Evolutionary conservation across 2,888 invertebrate genomes (phyloP).

Genomic region (Callimorpha dominula): DNA sequence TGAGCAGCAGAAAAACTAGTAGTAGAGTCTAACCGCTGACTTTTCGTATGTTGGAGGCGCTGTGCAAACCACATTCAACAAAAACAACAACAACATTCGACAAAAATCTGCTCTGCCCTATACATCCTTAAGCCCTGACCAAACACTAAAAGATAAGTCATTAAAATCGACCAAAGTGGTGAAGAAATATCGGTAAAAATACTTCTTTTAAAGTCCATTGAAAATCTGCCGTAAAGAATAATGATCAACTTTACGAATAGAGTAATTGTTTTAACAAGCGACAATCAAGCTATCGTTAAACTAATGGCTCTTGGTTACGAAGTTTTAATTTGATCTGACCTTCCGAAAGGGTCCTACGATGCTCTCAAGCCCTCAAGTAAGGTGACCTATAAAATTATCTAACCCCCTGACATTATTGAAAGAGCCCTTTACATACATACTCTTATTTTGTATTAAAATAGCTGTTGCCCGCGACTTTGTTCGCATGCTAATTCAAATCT

Average conservation of each 20-base stretch:
- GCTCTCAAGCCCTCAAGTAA: not conserved
- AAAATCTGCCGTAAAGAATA: not conserved
- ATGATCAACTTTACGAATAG: not conserved
- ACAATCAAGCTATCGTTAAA: slow-evolving; percentile 14
- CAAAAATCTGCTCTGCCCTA: not conserved
- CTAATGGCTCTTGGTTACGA: slow-evolving; percentile 9
- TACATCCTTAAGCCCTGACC: not conserved
- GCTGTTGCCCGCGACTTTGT: no score
- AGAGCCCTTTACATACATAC: not conserved
- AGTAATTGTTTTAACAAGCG: slow-evolving; percentile 19
- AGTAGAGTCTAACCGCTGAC: no score
- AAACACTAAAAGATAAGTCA: not conserved
- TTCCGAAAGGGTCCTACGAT: not conserved
- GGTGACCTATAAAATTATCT: slow-evolving; percentile 17
- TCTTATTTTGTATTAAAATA: not conserved
- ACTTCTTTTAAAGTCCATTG: not conserved
- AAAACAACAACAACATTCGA: no score
- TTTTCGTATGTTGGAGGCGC: no score
- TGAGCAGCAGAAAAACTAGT: no score
- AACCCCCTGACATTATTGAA: slow-evolving; percentile 6
- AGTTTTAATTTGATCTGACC: slow-evolving; percentile 19
- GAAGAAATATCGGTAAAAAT: not conserved
- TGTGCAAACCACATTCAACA: no score
- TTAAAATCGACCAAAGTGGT: no score
- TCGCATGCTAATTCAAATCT: no score